phyloP scores from a whole-genome alignment of 2,797 vertebrate species.

The Masticophis lateralis region DNA sequence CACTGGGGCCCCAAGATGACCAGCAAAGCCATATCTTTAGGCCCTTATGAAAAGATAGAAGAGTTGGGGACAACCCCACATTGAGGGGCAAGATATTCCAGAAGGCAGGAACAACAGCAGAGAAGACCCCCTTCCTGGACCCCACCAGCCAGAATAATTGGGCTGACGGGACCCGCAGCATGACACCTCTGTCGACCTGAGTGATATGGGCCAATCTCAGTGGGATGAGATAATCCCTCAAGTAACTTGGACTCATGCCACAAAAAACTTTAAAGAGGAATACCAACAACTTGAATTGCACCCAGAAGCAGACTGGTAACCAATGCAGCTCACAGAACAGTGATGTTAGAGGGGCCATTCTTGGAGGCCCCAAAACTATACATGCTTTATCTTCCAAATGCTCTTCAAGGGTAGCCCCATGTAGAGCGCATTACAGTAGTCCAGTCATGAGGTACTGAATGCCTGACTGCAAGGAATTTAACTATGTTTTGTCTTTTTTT shows the following conservation, averaged over 20 bases:
- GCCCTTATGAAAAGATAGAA: neutral
- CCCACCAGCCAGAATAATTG: too few relatives aligned
- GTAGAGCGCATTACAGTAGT: neutral
- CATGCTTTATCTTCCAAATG: neutral
- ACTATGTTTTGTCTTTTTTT: constrained; percentile 8
- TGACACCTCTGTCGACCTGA: too few relatives aligned
- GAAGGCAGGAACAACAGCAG: neutral
- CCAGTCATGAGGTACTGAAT: neutral
- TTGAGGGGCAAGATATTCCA: neutral
- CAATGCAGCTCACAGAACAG: too few relatives aligned
- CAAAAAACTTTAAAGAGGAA: too few relatives aligned
- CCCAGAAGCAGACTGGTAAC: too few relatives aligned
- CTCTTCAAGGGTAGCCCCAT: neutral
- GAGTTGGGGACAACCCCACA: neutral
- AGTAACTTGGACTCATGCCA: too few relatives aligned
- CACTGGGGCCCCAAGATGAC: neutral
- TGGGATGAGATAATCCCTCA: too few relatives aligned
- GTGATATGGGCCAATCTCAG: too few relatives aligned
- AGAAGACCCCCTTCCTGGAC: neutral
- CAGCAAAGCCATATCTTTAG: neutral
- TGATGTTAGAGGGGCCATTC: neutral
- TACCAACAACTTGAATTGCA: too few relatives aligned
- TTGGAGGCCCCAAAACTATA: neutral
- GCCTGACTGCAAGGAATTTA: neutral
- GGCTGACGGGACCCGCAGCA: too few relatives aligned